phyloP scores from a whole-genome alignment of 2,888 invertebrate species.

The Drosophila robusta region DNA sequence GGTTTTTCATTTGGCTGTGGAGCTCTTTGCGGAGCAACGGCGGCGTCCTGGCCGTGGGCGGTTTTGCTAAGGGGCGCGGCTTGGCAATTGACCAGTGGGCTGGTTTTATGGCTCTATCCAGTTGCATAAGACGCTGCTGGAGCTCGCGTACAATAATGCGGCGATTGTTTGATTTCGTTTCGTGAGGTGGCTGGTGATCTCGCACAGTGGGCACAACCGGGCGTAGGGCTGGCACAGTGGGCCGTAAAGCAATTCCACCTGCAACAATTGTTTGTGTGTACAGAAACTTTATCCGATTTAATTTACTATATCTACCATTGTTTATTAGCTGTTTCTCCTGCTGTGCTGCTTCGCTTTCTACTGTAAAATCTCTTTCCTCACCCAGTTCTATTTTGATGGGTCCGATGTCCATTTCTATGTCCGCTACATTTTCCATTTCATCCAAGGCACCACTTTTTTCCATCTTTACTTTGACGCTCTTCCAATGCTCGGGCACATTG shows the following conservation, averaged over 20 bases:
- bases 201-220: not conserved
- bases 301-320: not conserved
- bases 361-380: not conserved
- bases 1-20: not conserved
- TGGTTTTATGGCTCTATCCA: constrained; percentile 1
- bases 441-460: not conserved
- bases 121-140: constrained; percentile 16
- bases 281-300: not conserved
- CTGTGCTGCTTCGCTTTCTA: not conserved
- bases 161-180: constrained; percentile 20
- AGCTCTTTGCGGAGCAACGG: not conserved
- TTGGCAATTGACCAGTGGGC: too few species aligned
- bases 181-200: not conserved
- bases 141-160: constrained; percentile 11
- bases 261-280: not conserved
- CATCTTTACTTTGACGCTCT: not conserved
- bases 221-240: too few species aligned
- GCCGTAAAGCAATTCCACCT: not conserved
- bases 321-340: not conserved
- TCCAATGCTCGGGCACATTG: not conserved
- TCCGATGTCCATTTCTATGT: constrained; percentile 26
- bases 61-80: not conserved
- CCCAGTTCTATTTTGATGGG: constrained; percentile 13
- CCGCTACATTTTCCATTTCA: not conserved
- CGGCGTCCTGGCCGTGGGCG: not conserved